These are phyloP conservation scores for Idaea dimidiata DNA, from an alignment of 2,888 invertebrate species.

Conservation along the genomic window DNA sequence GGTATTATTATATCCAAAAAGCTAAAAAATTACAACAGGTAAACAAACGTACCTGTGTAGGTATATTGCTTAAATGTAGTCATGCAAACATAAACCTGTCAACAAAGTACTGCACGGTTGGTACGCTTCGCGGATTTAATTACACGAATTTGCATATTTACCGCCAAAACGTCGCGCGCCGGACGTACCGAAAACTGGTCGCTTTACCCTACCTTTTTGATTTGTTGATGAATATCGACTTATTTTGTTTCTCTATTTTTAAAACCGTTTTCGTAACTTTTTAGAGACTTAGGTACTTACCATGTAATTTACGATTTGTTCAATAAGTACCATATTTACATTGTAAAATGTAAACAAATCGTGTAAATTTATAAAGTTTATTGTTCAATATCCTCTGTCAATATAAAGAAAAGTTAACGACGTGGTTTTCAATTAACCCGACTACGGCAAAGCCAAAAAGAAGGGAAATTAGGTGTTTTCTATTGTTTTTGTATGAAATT, in stretches of 20 bases:
- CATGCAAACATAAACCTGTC: slow-evolving; percentile 44
- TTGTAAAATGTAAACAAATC: too few species aligned
- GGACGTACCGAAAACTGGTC: slow-evolving; percentile 33
- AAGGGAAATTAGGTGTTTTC: too few species aligned
- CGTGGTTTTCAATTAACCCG: too few species aligned
- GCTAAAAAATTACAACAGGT: slow-evolving; percentile 5
- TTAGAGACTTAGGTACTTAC: neutral
- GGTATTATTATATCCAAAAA: too few species aligned
- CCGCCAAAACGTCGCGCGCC: slow-evolving; percentile 41
- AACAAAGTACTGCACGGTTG: slow-evolving; percentile 46
- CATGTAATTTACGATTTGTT: too few species aligned
- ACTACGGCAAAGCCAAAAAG: too few species aligned
- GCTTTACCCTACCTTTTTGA: slow-evolving; percentile 52
- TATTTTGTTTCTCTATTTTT: neutral
- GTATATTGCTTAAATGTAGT: neutral
- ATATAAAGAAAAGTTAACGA: too few species aligned
- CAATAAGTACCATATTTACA: too few species aligned
- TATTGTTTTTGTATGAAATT: too few species aligned
- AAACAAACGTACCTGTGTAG: slow-evolving; percentile 11
- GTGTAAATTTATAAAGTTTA: too few species aligned
- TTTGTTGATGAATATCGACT: slow-evolving; percentile 38
- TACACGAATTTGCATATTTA: slow-evolving; percentile 66
- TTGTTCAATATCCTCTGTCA: too few species aligned
- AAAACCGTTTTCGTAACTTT: slow-evolving; percentile 29
- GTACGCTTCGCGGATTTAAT: slow-evolving; percentile 61